Base-by-base conservation (phyloP, 2,113 vertebrate genomes). In the Isurus oxyrinchus region DNA sequence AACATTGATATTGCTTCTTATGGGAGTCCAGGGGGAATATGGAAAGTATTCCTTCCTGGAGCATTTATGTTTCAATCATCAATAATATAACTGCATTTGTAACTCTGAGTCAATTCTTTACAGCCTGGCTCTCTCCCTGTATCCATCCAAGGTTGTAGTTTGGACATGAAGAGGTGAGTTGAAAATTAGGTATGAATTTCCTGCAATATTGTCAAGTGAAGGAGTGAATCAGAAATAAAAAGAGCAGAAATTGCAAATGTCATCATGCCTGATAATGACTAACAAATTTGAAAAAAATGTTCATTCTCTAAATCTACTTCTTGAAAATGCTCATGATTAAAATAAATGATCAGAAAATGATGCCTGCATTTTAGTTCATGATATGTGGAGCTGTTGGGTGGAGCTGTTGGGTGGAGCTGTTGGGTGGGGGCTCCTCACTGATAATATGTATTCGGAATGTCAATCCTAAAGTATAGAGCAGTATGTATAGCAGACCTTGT, bases 401-500 rank as follows among this genome's bases (percentile, higher is more conserved):
- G 8, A 21, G 16, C 66, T 67, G 44, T 49, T 67, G 66, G 13
- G 16, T 67, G 19, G 21, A 67, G 44, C 44, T 49, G 44, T 1
- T 49, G 44, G 44, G 44, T 49, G 44, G 44, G 44, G 63, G 63
- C 72, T 27, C 25, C 69, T 72, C 69, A 10, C 8, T 35, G 72
- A 31, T 35, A 1, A n/a, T 2, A 10, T 11, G 31, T 0, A 35
- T 76, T 76, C 11, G 31, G 72, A 35, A 76, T 35, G 69, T 76
- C 25, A 35, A 5, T 84, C 40, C 40, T 44, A 84, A 44, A 49
- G 40, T 5, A 23, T 7, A 84, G 5, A 84, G 0, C 81, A 21
- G 19, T 84, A 21, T 49, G 81, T 19, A 84, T 6, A 84, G 40
- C 81, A 44, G 40, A 98, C 98, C 98, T 99, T 99, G 96, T 63